Evolutionary conservation across 2,797 vertebrate species (phyloP), one percentile per base, ranked within the genome.

Genomic region (Morus bassanus): DNA sequence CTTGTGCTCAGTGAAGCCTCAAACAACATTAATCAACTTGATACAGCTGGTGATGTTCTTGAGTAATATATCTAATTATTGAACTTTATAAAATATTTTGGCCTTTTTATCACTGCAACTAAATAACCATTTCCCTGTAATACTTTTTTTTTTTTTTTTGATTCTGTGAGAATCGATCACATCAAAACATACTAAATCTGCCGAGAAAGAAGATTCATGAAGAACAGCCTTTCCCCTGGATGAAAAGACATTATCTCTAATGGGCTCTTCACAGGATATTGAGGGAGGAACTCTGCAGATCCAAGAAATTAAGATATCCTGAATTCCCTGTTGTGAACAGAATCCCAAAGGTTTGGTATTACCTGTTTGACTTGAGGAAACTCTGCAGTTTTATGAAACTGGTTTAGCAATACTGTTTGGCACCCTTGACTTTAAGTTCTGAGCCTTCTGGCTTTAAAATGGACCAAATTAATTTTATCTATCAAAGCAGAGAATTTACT

Each of bases 1-100:
- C 72, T 53, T 70, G 24, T 61, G 41, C 41, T 85, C 65, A 74
- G 31, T 56, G 72, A 91, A 85, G 41, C 43, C 51, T 81, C 69
- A 70, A 89, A 43, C n/a, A 82, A 13, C 39, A 68, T 57, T 69
- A 80, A 84, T 90, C 63, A 45, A 53, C 41, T 85, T 74, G 61
- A 81, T 94, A 65, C 11, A 63, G n/a, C 39, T 88, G 61, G 11
- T 57, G 87, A 79, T 39, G 37, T 59, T 89, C 59, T 69, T 64
- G 28, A 46, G n/a, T 50, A 86, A 88, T 76, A 56, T 39, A 83
- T 68, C 41, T 85, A 89, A 95, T 85, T 92, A 86, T 33, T 94
- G 60, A 69, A 83, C 13, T 31, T 68, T 14, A 39, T 50, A 67
- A 88, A 90, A 90, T 82, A 79, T 48, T 94, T 89, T 80, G 19